Evolutionary conservation across 2,888 invertebrate species (phyloP), one percentile per base, ranked within the genome.

Genomic region (Micropterix aruncella): DNA sequence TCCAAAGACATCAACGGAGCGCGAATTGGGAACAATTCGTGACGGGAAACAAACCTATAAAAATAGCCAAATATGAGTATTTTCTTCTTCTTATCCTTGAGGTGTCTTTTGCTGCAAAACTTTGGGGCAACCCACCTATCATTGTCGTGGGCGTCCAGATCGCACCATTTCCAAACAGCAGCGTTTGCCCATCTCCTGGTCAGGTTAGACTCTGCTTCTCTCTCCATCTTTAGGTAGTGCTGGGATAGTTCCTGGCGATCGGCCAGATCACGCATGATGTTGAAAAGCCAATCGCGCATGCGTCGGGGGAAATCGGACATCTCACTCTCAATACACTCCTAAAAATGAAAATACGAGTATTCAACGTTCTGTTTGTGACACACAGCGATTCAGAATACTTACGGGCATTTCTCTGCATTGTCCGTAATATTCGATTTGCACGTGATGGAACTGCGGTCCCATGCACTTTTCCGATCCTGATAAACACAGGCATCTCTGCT

Each of bases 91-190:
- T 58, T 89, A 88, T 64, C 92, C 88, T 54, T 78, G 75, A 39
- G 90, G 86, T 53, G 94, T 80, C 63, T 86, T 84, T 17, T 79
- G 74, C 41, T 81, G 72, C 46, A 94, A 66, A 17, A 89, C 79
- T n/a, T n/a, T n/a, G n/a, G n/a, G n/a, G n/a, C n/a, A n/a, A n/a
- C n/a, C n/a, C 9, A 84, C 76, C 85, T 80, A 70, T 94, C 92
- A 59, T 84, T 83, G 52, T 92, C 89, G 66, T 90, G 83, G 44
- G 86, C 86, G 66, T 96, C 96, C 47, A 97, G 77, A 63, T 97
- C 95, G 63, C 97, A 97, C 86, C 89, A 91, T 66, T 97, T 97
- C 96, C 96, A 97, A 53, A 97, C 80, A 53, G 94, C 94, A 40
- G 96, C 95, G 65, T 92, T 91, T 47, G 82, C 73, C 87, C 90